Base-by-base conservation (phyloP, 2,113 vertebrate genomes). In the Xyliphius kryptos region DNA sequence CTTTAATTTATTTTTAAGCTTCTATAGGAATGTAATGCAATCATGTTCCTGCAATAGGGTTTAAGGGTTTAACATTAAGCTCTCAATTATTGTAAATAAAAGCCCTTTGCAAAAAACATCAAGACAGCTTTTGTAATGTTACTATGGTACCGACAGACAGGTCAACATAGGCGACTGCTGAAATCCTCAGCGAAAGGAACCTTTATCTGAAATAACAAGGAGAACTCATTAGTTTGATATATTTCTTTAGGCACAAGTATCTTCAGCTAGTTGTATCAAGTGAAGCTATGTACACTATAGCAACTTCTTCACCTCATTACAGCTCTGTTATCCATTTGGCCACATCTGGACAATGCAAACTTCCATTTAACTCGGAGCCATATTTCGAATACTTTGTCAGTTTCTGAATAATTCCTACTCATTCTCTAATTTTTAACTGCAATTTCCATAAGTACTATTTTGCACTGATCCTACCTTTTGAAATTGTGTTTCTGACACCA, bases 61-160 rank as follows among this genome's bases (percentile, higher is more conserved):
- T 26, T 26, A 72, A 71, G 46, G 59, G 58, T 68, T 55, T 44
- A 62, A 58, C 61, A 57, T 44, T 13, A 66, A 47, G 58, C 65
- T 63, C 46, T 9, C 56, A 40, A 49, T 61, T 61, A 56, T 61
- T 76, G 73, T 76, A 76, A 76, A 73, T 70, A 76, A 58, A 64
- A 53, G 19, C 9, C 52, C 63, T 64, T 67, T 59, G 63, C 46
- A 41, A 43, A 38, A 10, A 66, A 72, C 59, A 68, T 56, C 41
- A 67, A 46, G 47, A 66, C 44, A 71, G 63, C 61, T 17, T 16
- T 63, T 52, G 52, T 40, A 58, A 70, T 36, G 71, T 73, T 70
- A 67, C 67, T 70, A 77, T 74, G 67, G 71, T 53, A 74, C 68
- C 66, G n/a, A 61, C 41, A 64, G 67, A 61, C 44, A 67, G 58